Conservation (phyloP, 2,797 vertebrate species). For the Balearica regulorum region DNA sequence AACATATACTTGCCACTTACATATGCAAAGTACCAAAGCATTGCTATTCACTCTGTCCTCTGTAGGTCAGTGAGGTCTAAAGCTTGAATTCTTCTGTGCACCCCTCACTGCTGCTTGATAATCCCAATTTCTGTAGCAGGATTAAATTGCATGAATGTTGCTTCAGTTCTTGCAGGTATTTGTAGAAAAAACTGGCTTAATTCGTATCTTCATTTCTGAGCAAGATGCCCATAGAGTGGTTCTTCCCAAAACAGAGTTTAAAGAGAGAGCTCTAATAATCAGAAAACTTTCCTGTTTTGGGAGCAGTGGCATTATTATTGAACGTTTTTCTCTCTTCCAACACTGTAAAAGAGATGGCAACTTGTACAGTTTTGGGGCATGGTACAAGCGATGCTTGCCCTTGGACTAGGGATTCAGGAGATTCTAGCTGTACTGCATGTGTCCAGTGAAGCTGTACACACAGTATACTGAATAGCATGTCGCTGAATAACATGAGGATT, state of each 20-base stretch:
- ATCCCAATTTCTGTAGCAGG: neutral
- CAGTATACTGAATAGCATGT: too few species aligned
- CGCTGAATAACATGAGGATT: neutral
- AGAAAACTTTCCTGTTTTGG: neutral
- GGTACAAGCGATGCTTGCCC: accelerated
- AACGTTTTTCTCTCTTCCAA: neutral
- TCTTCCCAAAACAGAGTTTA: neutral
- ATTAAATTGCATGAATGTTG: neutral
- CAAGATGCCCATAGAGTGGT: accelerated
- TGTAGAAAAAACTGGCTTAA: neutral
- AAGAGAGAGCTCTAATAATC: neutral
- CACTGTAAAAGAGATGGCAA: neutral
- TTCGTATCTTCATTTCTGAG: neutral
- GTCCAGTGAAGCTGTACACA: neutral
- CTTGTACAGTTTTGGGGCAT: accelerated
- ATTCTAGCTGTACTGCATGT: neutral
- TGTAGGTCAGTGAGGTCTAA: neutral
- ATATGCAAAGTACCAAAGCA: accelerated
- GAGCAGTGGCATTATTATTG: accelerated
- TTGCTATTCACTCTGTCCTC: neutral
- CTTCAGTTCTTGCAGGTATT: neutral
- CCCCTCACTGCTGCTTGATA: neutral
- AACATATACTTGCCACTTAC: accelerated
- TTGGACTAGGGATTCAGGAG: neutral
- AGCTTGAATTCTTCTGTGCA: neutral